Evolutionary conservation across 2,888 invertebrate species (phyloP), one percentile per base, ranked within the genome.

Genomic region (Galeopsomyia nigrocyanea): DNA sequence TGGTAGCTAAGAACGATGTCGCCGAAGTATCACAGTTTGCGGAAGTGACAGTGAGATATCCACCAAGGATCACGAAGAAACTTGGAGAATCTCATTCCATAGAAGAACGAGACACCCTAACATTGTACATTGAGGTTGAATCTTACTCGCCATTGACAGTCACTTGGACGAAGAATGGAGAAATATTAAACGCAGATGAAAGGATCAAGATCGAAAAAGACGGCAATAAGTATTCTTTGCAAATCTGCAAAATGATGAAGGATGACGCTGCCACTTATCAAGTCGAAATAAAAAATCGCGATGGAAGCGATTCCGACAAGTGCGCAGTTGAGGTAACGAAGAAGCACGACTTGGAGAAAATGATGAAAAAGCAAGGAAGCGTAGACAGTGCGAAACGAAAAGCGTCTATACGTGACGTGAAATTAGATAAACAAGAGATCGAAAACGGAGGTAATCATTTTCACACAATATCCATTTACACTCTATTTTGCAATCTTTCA

Each of bases 231-330:
- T 88, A 95, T 81, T 90, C 91, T 3, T 87, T 92, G 76, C 96
- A 96, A 85, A 93, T 92, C 70, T 96, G 95, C 84, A 92, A 92
- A 80, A 88, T 98, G 47, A 93, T 93, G 0, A 92, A 93, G 1
- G 92, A 92, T 97, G 26, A 94, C 93, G 72, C 87, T 95, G 94
- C 92, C 0, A 89, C 90, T 63, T 96, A 95, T 85, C 92, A 92
- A 55, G 91, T 95, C 79, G 90, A 93, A 50, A 91, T 95, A 19
- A 94, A 94, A 82, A 92, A 92, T 70, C 91, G 92, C 75, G 97
- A 98, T 80, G 93, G 94, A 63, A 96, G 96, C 16, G 93, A 94
- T 64, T 98, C 97, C 86, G 95, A 95, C 87, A 95, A 96, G 31
- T 90, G 91, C 71, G 96, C 97, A 0, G 92, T 93, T 62, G 98